phyloP scores from a whole-genome alignment of 2,113 vertebrate species.

The Tricholaema leucomelas region DNA sequence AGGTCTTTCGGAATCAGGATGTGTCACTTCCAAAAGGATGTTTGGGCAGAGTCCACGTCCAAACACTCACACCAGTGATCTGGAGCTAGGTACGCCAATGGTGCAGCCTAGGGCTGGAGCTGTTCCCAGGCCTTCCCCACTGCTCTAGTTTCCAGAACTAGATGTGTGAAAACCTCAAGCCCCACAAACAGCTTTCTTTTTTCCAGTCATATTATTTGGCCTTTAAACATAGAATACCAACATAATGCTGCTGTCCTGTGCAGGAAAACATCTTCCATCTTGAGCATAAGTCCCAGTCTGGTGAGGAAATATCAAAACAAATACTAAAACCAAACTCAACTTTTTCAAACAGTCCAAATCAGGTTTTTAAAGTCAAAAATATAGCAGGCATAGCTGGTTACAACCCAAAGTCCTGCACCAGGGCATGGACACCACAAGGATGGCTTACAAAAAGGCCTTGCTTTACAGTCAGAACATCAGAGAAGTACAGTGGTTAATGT shows the following conservation, averaged over 20 bases:
- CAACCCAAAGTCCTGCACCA: background rate
- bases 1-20: background rate
- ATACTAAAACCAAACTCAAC: background rate
- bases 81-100: background rate
- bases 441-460: background rate
- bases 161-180: background rate
- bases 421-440: background rate
- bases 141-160: background rate
- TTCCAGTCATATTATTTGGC: background rate
- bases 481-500: background rate
- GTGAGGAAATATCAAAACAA: background rate
- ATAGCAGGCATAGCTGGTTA: background rate
- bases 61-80: background rate
- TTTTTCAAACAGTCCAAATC: background rate
- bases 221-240: background rate
- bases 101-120: background rate
- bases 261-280: background rate
- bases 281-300: background rate
- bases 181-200: background rate
- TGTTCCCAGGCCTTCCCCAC: background rate
- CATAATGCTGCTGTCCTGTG: background rate
- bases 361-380: background rate
- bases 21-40: slow-evolving; percentile 23
- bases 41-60: background rate
- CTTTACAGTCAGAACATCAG: background rate